These are phyloP conservation scores for Galleria mellonella DNA, from an alignment of 1,140 invertebrate species.

Conservation along the genomic window DNA sequence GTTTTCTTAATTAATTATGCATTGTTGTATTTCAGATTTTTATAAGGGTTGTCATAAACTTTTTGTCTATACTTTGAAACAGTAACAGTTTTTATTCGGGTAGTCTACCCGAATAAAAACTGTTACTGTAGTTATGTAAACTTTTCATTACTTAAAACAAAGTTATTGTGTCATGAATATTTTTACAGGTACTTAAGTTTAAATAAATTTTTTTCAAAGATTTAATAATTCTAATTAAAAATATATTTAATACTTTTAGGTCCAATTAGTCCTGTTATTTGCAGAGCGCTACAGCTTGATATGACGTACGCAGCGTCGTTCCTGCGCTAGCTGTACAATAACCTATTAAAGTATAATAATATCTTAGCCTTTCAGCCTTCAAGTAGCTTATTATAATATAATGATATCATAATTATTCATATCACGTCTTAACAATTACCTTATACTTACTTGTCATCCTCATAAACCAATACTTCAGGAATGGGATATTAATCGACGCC, in stretches of 20 bases:
- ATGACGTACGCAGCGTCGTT: not conserved
- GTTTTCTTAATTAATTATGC: constrained; percentile 13
- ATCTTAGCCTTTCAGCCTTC: constrained; percentile 17
- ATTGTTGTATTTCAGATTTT: constrained; percentile 15
- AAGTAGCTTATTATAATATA: constrained; percentile 23
- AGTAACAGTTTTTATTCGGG: too few relatives aligned
- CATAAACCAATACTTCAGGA: constrained; percentile 22
- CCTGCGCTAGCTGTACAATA: constrained; percentile 2
- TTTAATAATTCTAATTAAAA: too few relatives aligned
- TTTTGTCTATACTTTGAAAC: constrained; percentile 15
- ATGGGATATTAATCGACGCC: constrained; percentile 10
- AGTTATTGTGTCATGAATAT: too few relatives aligned
- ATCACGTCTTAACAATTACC: constrained; percentile 35
- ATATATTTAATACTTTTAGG: too few relatives aligned
- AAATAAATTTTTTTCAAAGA: too few relatives aligned
- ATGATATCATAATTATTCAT: constrained; percentile 48
- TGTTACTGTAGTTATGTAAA: too few relatives aligned
- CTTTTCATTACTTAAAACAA: too few relatives aligned
- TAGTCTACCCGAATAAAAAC: too few relatives aligned
- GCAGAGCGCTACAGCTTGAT: too few relatives aligned
- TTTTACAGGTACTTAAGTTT: too few relatives aligned
- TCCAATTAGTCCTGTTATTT: too few relatives aligned
- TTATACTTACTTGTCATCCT: constrained; percentile 10
- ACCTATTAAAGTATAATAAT: constrained; percentile 30
- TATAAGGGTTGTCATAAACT: constrained; percentile 13